Percentiles rank a stretch among this genome's conserved stretches.
These are phyloP conservation scores for Synergus laeviventris DNA, from an alignment of 2,888 invertebrate genomes.

Conservation along the genomic window DNA sequence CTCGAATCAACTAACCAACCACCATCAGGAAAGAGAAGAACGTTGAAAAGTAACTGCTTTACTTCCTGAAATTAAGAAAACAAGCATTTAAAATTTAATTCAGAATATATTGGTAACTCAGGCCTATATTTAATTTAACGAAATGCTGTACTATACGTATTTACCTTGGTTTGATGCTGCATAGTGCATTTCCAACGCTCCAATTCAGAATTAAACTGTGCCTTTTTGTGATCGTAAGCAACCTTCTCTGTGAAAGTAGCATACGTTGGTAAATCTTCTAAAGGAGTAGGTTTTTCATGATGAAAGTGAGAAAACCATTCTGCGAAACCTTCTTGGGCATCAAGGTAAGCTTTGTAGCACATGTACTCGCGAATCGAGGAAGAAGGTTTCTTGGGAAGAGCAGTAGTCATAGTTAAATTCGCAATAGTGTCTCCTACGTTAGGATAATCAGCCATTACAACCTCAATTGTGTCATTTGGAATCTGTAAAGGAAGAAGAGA, in stretches of 20 bases:
- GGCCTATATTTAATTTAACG: not conserved
- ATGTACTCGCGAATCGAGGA: conserved; percentile 86
- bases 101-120: not conserved
- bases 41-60: conserved; percentile 88
- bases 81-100: not conserved
- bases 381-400: conserved; percentile 76
- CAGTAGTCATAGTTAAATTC: conserved; percentile 73
- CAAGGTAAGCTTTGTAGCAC: conserved; percentile 91
- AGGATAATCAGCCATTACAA: conserved; percentile 77
- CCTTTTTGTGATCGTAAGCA: conserved; percentile 89
- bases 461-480: conserved; percentile 81
- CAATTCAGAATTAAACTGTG: conserved; percentile 87
- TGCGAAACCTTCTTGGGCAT: conserved; percentile 91
- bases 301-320: conserved; percentile 93
- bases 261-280: conserved; percentile 79
- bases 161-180: conserved; percentile 83
- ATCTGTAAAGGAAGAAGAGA: conserved; percentile 74
- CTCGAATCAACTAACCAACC: conserved; percentile 91
- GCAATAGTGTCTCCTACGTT: conserved; percentile 69
- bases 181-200: conserved; percentile 86
- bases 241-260: conserved; percentile 92
- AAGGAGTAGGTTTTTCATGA: conserved; percentile 86
- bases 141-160: conserved; percentile 3
- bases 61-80: conserved; percentile 79
- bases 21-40: conserved; percentile 90